Evolutionary conservation across 2,888 invertebrate species (phyloP).

Genomic region (Lithosia quadra): DNA sequence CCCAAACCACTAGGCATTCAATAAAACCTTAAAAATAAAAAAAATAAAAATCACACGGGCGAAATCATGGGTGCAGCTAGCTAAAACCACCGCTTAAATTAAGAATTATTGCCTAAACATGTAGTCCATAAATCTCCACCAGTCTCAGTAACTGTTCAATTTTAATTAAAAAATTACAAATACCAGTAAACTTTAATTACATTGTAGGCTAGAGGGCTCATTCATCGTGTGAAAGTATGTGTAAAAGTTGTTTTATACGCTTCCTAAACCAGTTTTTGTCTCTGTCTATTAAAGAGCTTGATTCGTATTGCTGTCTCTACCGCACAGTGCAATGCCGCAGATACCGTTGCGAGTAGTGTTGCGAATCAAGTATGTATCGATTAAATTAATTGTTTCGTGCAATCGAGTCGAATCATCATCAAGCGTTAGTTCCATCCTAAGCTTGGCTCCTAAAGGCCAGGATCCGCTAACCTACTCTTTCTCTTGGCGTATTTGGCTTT

Average conservation of each 20-base stretch:
- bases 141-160: constrained; percentile 17
- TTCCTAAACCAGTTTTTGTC: constrained; percentile 50
- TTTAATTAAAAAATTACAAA: constrained; percentile 23
- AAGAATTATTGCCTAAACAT: neutral
- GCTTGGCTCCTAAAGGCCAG: too few species aligned
- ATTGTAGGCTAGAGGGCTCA: constrained; percentile 34
- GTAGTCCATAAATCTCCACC: constrained; percentile 19
- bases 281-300: constrained; percentile 34
- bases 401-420: constrained; percentile 22
- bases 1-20: too few species aligned
- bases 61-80: too few species aligned
- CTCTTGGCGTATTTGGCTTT: too few species aligned
- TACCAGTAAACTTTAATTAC: constrained; percentile 35
- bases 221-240: constrained; percentile 60
- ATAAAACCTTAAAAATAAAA: too few species aligned
- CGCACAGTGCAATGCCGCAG: constrained; percentile 48
- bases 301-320: constrained; percentile 33
- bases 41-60: too few species aligned
- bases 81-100: neutral
- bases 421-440: too few species aligned
- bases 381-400: constrained; percentile 33
- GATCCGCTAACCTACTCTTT: too few species aligned
- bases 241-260: constrained; percentile 60
- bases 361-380: constrained; percentile 43
- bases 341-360: constrained; percentile 54